phyloP scores from a whole-genome alignment of 2,113 vertebrate species.

The Empidonax alnorum region DNA sequence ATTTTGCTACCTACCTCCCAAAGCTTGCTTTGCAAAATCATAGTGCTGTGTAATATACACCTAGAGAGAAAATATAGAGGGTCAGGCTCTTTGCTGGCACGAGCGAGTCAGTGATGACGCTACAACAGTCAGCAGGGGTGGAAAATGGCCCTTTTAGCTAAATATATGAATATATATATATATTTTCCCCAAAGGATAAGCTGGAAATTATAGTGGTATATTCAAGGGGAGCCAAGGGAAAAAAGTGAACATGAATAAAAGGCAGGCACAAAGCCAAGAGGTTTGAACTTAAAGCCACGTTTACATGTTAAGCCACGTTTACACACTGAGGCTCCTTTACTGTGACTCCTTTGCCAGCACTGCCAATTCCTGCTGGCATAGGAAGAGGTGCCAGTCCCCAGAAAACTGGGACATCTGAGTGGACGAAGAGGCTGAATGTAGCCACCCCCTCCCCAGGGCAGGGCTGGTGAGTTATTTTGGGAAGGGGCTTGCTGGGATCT shows the following conservation, averaged over 20 bases:
- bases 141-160: slow-evolving; percentile 13
- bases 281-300: neutral
- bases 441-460: neutral
- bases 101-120: slow-evolving; percentile 1
- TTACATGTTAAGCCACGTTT: neutral
- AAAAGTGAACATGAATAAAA: neutral
- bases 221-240: slow-evolving; percentile 9
- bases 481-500: neutral
- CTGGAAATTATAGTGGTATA: slow-evolving; percentile 4
- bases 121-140: neutral
- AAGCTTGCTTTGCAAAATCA: neutral
- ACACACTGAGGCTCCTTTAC: neutral
- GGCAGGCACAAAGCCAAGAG: neutral
- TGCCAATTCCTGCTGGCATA: rapidly evolving
- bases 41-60: neutral
- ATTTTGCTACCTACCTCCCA: slow-evolving; percentile 18
- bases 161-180: neutral
- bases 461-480: neutral
- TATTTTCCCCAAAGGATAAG: neutral
- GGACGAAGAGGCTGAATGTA: neutral
- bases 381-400: neutral
- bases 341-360: neutral
- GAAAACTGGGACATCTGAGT: neutral
- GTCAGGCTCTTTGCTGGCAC: neutral
- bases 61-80: neutral